phyloP scores from a whole-genome alignment of 2,797 vertebrate genomes.

The Morus bassanus region DNA sequence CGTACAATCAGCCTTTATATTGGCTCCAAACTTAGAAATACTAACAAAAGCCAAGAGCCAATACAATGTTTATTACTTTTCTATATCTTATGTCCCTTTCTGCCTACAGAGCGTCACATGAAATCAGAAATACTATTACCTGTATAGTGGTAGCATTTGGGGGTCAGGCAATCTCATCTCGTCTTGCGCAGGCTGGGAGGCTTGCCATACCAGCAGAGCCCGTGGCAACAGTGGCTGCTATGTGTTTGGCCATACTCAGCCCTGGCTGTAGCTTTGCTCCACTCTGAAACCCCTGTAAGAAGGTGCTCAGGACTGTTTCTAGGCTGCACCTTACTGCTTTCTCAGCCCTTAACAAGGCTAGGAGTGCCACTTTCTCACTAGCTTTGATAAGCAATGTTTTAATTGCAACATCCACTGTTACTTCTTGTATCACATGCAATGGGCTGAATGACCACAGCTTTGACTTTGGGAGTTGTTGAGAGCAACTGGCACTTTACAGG shows the following conservation, averaged over 20 bases:
- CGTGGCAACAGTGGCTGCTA: background rate
- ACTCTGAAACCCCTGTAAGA: background rate
- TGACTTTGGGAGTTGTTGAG: background rate
- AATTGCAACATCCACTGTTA: background rate
- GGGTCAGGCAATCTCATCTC: background rate
- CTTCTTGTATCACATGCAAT: background rate
- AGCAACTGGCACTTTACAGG: background rate
- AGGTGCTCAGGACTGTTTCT: background rate
- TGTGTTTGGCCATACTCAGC: background rate
- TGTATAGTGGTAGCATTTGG: accelerated
- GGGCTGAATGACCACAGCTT: background rate
- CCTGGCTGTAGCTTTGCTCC: background rate
- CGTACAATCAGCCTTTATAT: background rate
- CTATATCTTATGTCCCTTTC: background rate
- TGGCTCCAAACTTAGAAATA: background rate
- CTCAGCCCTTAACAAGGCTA: background rate
- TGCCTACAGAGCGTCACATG: background rate
- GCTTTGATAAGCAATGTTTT: background rate
- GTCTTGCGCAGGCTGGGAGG: background rate
- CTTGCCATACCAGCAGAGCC: background rate
- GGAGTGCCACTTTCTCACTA: background rate
- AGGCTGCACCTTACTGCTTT: background rate
- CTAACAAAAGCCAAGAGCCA: background rate
- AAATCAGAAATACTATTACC: background rate
- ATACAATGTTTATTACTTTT: background rate